phyloP scores from a whole-genome alignment of 2,113 vertebrate species.

The Zosterops lateralis region DNA sequence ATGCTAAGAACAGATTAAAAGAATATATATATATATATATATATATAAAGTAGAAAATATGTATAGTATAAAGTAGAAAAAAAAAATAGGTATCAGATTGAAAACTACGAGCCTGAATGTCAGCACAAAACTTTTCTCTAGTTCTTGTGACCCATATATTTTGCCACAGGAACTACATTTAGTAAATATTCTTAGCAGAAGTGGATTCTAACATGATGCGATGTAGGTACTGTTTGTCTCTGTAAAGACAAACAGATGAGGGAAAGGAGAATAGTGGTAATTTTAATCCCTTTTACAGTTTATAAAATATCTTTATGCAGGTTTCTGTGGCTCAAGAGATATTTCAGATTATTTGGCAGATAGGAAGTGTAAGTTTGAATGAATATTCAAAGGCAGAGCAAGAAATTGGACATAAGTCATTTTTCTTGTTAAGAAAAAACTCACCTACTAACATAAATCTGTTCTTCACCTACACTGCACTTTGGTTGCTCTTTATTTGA shows the following conservation, averaged over 20 bases:
- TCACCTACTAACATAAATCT: background rate
- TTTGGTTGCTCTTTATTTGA: background rate
- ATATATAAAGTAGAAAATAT: background rate
- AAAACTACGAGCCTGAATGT: background rate
- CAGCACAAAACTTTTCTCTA: background rate
- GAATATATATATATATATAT: too few relatives aligned
- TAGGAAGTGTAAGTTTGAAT: background rate
- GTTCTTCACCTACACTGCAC: background rate
- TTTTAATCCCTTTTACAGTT: background rate
- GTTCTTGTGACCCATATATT: background rate
- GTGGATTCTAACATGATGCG: background rate
- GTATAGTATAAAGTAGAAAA: background rate
- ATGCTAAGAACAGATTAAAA: too few relatives aligned
- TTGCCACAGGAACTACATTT: background rate
- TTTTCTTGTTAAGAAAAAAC: background rate
- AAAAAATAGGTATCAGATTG: background rate
- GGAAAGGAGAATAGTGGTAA: background rate
- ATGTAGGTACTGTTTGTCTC: background rate
- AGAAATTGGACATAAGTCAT: background rate
- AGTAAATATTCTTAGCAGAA: background rate
- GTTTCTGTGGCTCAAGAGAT: background rate
- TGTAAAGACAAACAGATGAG: background rate
- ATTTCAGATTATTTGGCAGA: background rate
- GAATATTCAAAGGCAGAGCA: background rate
- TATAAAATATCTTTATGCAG: background rate